Percentiles rank a stretch among this genome's conserved stretches.
Evolutionary conservation across 2,888 invertebrate genomes (phyloP).

Genomic region (Busseola fusca): DNA sequence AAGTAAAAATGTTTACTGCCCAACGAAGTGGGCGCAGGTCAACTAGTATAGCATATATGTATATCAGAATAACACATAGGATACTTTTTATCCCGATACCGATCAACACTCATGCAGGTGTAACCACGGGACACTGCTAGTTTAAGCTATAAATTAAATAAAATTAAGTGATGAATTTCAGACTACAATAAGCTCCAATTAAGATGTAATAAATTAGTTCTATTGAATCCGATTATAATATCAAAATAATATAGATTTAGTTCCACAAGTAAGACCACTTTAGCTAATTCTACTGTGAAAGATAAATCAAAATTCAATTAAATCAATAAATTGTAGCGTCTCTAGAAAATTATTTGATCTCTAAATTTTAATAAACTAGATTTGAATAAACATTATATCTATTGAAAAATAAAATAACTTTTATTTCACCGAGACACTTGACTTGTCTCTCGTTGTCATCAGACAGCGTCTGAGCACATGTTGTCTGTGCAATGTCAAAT

Average conservation of each 20-base stretch:
- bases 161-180: neutral
- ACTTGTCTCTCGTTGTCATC: no score
- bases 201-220: neutral
- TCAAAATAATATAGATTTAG: slow-evolving; percentile 15
- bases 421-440: neutral
- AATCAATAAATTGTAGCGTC: slow-evolving; percentile 13
- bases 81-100: no score
- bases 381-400: neutral
- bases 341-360: neutral
- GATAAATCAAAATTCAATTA: slow-evolving; percentile 30
- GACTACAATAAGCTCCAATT: neutral
- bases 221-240: slow-evolving; percentile 3
- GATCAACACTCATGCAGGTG: no score
- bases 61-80: no score
- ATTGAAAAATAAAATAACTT: slow-evolving; percentile 5
- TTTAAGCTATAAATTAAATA: neutral
- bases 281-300: slow-evolving; percentile 8
- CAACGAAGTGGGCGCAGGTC: no score
- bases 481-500: no score
- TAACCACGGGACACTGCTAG: no score
- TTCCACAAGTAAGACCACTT: slow-evolving; percentile 8
- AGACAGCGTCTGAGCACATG: no score
- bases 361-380: neutral
- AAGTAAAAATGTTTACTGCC: no score
- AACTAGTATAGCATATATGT: no score